phyloP scores from a whole-genome alignment of 2,888 invertebrate species.

The Stictocephala bisonia region DNA sequence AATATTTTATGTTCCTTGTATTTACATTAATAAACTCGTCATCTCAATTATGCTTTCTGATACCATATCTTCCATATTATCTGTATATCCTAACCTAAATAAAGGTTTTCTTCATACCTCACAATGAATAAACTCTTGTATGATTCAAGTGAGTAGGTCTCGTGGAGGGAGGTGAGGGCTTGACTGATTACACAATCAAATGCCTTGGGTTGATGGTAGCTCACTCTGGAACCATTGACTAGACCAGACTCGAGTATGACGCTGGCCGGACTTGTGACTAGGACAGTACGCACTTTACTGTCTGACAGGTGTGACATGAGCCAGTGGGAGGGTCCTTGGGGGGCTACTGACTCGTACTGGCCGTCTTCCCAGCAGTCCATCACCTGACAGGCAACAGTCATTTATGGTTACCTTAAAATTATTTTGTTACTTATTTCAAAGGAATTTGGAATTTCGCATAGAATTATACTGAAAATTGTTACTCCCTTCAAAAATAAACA shows the following conservation, averaged over 20 bases:
- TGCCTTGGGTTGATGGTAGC: slow-evolving; percentile 49
- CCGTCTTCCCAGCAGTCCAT: slow-evolving; percentile 58
- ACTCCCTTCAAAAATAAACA: no score
- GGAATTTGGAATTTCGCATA: no score
- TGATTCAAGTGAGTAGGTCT: slow-evolving; percentile 24
- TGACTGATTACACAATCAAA: slow-evolving; percentile 50
- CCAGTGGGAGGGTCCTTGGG: slow-evolving; percentile 56
- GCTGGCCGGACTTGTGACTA: slow-evolving; percentile 56
- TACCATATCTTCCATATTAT: no score
- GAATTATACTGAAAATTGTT: no score
- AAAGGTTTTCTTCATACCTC: slow-evolving; percentile 48
- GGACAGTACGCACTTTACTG: slow-evolving; percentile 53
- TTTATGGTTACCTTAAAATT: no score
- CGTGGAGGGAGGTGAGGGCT: slow-evolving; percentile 47
- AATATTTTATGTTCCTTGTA: no score
- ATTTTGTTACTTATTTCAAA: no score
- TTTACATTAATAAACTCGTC: no score
- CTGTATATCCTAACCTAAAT: neutral
- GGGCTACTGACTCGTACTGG: slow-evolving; percentile 53
- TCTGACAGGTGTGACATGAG: slow-evolving; percentile 50
- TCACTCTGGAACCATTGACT: slow-evolving; percentile 1
- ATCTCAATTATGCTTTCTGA: no score
- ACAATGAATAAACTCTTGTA: slow-evolving; percentile 48
- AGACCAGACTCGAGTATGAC: slow-evolving; percentile 47
- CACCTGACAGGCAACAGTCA: no score